Evolutionary conservation across 1,140 invertebrate species (phyloP), one percentile per base, ranked within the genome.

Genomic region (Microplitis demolitor): DNA sequence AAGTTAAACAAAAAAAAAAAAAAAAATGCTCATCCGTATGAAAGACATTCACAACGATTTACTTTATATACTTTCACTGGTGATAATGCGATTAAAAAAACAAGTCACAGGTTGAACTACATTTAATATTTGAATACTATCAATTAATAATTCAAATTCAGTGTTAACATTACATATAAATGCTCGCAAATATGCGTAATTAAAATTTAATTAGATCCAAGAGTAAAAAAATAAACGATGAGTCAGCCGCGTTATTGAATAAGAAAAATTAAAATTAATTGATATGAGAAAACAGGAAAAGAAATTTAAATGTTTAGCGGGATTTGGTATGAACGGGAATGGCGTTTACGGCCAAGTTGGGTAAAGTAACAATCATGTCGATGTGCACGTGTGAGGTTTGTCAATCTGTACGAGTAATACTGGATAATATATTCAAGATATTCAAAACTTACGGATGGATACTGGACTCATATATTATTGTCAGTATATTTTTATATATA

Each of bases 391-490:
- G 85, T 72, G 71, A 67, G 14, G 71, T 70, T 31, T 86, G 85
- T 58, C 66, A 53, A 0, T 72, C 66, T 75, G 74, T 80, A 53
- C 76, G 78, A 37, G 14, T 34, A 31, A 77, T 73, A 4, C 68
- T 85, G 34, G 71, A 81, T 24, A 75, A 82, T 66, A 83, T 84
- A 72, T 82, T 83, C 71, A 33, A 39, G 3, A 69, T 82, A 61
- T 58, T 87, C 62, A 74, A 85, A 6, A 58, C 79, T 56, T 85
- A 86, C 69, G 76, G 80, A 8, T 87, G 84, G 85, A 63, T 87
- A 56, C 64, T 87, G 56, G 81, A 87, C 66, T 78, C 83, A 54
- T 87, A 86, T 51, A 78, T 87, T 1, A 80, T 87, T 81, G 86
- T 87, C 79, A 34, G 84, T 85, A 77, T 62, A 74, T 6, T 60